Evolutionary conservation across 2,113 vertebrate genomes (phyloP).

Genomic region (Centropristis striata): DNA sequence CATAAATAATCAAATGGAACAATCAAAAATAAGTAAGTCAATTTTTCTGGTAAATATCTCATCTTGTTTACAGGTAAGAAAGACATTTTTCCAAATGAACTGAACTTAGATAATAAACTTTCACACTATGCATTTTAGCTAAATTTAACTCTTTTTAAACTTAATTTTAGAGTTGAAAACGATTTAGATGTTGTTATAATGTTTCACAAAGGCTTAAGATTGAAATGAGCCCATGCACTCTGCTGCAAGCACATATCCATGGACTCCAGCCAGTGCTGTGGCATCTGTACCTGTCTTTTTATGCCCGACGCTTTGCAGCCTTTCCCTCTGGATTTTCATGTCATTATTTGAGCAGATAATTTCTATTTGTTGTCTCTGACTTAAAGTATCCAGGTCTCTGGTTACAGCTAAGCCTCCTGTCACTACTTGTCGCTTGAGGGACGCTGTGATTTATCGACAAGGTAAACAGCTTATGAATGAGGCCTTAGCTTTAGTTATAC

Average conservation of each 20-base stretch:
- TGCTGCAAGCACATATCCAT: background rate
- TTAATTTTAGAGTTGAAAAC: background rate
- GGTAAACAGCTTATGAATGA: conserved; percentile 87
- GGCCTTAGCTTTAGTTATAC: conserved; percentile 86
- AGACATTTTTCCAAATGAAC: background rate
- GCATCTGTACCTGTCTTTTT: conserved; percentile 21
- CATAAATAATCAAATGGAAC: background rate
- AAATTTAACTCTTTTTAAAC: background rate
- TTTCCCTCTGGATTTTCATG: conserved; percentile 30
- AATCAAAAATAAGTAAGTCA: background rate
- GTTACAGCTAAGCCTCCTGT: conserved; percentile 61
- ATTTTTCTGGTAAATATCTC: background rate
- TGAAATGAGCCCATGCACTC: background rate
- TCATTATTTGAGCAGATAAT: conserved; percentile 69
- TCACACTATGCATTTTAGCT: no score
- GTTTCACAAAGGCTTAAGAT: background rate
- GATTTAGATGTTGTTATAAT: background rate
- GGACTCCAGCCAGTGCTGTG: background rate
- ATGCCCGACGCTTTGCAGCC: background rate
- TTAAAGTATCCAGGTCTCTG: conserved; percentile 61
- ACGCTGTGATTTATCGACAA: conserved; percentile 84
- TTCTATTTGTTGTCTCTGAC: conserved; percentile 66
- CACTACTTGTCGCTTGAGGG: conserved; percentile 75
- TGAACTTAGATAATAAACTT: background rate
- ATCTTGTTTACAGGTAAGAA: background rate